Conservation (phyloP, 2,888 invertebrate genomes). For the Melanostoma scalare region DNA sequence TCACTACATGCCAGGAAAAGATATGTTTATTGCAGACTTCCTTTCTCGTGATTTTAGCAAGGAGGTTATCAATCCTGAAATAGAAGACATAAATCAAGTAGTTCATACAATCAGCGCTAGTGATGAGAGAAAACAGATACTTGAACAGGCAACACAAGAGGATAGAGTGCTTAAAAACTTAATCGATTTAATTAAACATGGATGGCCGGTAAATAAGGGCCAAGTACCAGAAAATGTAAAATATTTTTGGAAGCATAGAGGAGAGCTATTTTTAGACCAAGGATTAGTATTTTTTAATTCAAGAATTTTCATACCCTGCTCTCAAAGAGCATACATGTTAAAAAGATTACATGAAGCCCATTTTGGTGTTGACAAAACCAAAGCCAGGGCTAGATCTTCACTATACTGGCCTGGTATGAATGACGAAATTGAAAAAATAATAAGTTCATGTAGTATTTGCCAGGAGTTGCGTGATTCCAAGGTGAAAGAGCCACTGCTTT, state of each 20-base stretch:
- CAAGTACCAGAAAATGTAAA: constrained; percentile 33
- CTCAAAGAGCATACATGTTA: constrained; percentile 62
- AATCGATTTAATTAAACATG: constrained; percentile 29
- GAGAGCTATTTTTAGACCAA: constrained; percentile 55
- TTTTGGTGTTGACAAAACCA: constrained; percentile 75
- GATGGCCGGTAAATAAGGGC: constrained; percentile 59
- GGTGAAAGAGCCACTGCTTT: constrained; percentile 59
- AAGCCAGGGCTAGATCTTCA: constrained; percentile 71
- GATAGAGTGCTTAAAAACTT: constrained; percentile 20
- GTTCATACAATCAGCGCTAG: constrained; percentile 59
- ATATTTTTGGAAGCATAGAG: constrained; percentile 51
- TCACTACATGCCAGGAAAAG: constrained; percentile 58
- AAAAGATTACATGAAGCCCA: constrained; percentile 74
- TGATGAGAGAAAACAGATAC: constrained; percentile 42
- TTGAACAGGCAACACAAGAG: constrained; percentile 35
- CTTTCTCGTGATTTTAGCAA: constrained; percentile 48
- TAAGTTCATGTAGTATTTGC: constrained; percentile 57
- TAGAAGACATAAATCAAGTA: constrained; percentile 38
- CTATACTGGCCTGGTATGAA: constrained; percentile 74
- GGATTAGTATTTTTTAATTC: constrained; percentile 59
- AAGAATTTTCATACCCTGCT: constrained; percentile 52
- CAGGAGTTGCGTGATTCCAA: constrained; percentile 52
- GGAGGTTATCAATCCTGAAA: constrained; percentile 36
- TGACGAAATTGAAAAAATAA: constrained; percentile 68
- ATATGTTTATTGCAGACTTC: constrained; percentile 65